Conservation (phyloP, 2,113 vertebrate genomes). For the Theristicus caerulescens region DNA sequence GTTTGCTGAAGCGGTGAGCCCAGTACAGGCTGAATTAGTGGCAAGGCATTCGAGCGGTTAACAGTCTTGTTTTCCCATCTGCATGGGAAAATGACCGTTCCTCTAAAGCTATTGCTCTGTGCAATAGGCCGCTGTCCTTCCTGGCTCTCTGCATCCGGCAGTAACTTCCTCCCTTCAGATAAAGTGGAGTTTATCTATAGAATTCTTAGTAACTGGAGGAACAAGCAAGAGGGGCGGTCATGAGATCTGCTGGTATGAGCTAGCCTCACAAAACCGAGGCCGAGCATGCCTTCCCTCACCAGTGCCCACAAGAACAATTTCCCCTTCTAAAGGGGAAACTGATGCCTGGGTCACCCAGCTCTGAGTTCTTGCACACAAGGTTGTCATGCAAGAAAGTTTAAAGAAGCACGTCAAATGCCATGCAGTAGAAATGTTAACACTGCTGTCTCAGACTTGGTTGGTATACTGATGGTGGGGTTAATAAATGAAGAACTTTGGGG, state of each 20-base stretch:
- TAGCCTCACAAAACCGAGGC: too few relatives aligned
- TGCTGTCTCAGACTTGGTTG: not conserved
- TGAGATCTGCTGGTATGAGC: not conserved
- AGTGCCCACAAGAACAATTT: not conserved
- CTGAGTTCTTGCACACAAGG: fast-evolving
- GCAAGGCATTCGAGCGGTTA: not conserved
- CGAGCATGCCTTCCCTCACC: not conserved
- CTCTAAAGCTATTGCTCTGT: not conserved
- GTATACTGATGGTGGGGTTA: not conserved
- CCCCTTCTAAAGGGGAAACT: not conserved
- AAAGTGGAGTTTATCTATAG: constrained; percentile 21
- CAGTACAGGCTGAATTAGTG: not conserved
- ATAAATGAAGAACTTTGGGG: not conserved
- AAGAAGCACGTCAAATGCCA: not conserved
- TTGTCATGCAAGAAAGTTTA: not conserved
- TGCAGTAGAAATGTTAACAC: not conserved
- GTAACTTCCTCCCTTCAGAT: constrained; percentile 37
- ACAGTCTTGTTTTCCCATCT: not conserved
- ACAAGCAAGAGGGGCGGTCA: not conserved
- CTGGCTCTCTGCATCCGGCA: not conserved
- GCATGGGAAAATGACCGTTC: not conserved
- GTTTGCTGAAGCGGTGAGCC: not conserved
- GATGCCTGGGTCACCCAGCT: not conserved
- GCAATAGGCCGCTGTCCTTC: constrained; percentile 21
- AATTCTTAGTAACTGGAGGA: not conserved